Percentiles rank a stretch among this genome's conserved stretches.
phyloP scores from a whole-genome alignment of 2,797 vertebrate species.

The Sylvilagus floridanus region DNA sequence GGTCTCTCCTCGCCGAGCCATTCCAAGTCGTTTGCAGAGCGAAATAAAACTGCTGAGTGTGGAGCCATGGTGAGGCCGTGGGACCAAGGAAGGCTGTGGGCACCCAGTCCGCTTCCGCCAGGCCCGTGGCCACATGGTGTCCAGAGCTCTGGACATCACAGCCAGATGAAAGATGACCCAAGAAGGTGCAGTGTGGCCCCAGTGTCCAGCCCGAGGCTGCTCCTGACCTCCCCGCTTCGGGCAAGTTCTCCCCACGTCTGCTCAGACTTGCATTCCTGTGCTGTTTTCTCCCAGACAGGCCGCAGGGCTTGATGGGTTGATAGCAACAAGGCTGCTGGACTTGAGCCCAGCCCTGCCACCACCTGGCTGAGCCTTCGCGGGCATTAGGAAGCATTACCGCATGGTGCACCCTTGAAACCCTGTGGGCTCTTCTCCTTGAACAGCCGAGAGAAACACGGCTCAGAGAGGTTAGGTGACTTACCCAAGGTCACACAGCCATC shows the following conservation, averaged over 20 bases:
- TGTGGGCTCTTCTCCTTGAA: background rate
- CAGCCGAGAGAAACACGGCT: background rate
- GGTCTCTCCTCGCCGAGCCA: background rate
- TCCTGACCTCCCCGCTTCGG: background rate
- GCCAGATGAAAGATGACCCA: background rate
- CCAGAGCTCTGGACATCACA: background rate
- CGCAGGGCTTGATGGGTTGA: rapidly evolving
- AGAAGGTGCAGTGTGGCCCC: background rate
- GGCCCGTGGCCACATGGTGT: too few relatives aligned
- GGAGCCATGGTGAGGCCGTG: background rate
- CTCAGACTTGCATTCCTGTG: background rate
- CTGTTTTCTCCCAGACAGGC: background rate
- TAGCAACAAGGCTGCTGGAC: background rate
- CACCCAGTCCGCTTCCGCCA: background rate
- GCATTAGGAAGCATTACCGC: background rate
- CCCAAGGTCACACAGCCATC: background rate
- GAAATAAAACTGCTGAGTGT: background rate
- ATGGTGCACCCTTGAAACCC: background rate
- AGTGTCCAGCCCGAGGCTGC: background rate
- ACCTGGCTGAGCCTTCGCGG: background rate
- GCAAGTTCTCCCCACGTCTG: background rate
- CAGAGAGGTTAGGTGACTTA: background rate
- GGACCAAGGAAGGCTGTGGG: background rate
- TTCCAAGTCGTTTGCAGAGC: background rate
- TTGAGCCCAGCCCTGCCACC: background rate